Percentiles rank a stretch among this genome's conserved stretches.
These are phyloP conservation scores for Idaea straminata DNA, from an alignment of 2,888 invertebrate species.

Conservation along the genomic window DNA sequence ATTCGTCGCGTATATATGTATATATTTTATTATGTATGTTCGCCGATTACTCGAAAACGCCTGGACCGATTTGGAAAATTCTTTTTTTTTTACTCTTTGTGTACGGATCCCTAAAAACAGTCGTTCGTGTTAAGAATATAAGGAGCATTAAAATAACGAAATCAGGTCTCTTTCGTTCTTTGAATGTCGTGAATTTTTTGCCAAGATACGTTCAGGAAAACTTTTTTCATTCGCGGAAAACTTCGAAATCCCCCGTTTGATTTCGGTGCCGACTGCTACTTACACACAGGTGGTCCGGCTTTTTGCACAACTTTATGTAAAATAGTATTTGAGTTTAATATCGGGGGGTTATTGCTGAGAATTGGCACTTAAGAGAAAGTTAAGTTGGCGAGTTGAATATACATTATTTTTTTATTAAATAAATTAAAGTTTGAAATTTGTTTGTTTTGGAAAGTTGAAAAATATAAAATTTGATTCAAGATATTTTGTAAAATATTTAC, in stretches of 20 bases:
- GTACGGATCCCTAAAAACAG: too few species aligned
- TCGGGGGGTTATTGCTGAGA: constrained; percentile 41
- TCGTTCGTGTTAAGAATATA: constrained; percentile 62
- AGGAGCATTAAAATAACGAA: constrained; percentile 66
- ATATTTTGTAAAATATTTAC: too few species aligned
- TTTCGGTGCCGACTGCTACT: constrained; percentile 43
- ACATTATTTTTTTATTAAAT: not conserved
- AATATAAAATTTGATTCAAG: too few species aligned
- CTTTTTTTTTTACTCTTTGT: not conserved
- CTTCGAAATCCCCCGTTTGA: constrained; percentile 48
- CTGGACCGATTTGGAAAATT: too few species aligned
- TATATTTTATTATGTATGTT: too few species aligned
- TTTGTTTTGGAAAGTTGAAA: too few species aligned
- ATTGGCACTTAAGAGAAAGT: constrained; percentile 36
- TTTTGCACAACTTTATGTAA: constrained; percentile 54
- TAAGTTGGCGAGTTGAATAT: constrained; percentile 16
- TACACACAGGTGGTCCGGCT: constrained; percentile 47
- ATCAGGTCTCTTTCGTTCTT: constrained; percentile 39
- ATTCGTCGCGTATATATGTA: too few species aligned
- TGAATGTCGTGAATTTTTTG: constrained; percentile 41
- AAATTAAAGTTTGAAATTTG: not conserved
- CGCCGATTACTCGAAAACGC: too few species aligned
- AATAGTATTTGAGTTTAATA: constrained; percentile 51
- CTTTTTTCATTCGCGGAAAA: constrained; percentile 58
- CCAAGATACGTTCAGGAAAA: constrained; percentile 39